Base-by-base conservation (phyloP, 1,140 invertebrate species). In the Laupala kohalensis region DNA sequence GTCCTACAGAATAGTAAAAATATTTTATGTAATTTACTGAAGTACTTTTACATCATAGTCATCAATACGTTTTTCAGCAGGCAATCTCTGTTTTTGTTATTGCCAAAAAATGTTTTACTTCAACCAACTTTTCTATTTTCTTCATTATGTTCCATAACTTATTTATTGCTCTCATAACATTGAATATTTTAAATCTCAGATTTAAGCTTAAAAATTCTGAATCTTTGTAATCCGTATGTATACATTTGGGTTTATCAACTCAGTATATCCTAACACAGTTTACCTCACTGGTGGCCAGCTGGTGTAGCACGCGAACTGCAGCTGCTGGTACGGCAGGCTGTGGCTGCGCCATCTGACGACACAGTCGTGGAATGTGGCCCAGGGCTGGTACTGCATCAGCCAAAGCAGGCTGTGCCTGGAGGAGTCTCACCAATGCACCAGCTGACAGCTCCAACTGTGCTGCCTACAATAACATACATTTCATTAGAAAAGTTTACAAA, bases 301-400 rank as follows among this genome's bases (percentile, higher is more conserved):
- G 90, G 79, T 95, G 91, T 71, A 96, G 83, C 75, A 98, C 90
- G 75, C 91, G 86, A 76, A 98, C 88, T 67, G 92, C 90, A 69
- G 92, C 87, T 78, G 89, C 89, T 70, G 90, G 89, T 75, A 90
- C 85, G 76, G 85, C 77, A 79, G 88, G 77, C 79, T 85, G 80
- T 78, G 84, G 79, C 5, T 82, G 77, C 9, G 82, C 82, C 83
- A 97, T 90, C 77, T 93, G 87, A 75, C 88, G 84, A 76, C 94
- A 92, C 26, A 98, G 83, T 74, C 93, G 87, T 23, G 96, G 96
- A 80, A 99, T 90, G 80, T 98, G 94, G 13, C 97, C 97, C 77
- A 97, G 87, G 23, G 93, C 88, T 23, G 97, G 96, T 69, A 98
- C 88, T 75, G 92, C 88, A 80, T 99, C 95, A 25, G 92, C 86